These are phyloP conservation scores for Chalcis sispes DNA, from an alignment of 2,888 invertebrate genomes.

Conservation along the genomic window DNA sequence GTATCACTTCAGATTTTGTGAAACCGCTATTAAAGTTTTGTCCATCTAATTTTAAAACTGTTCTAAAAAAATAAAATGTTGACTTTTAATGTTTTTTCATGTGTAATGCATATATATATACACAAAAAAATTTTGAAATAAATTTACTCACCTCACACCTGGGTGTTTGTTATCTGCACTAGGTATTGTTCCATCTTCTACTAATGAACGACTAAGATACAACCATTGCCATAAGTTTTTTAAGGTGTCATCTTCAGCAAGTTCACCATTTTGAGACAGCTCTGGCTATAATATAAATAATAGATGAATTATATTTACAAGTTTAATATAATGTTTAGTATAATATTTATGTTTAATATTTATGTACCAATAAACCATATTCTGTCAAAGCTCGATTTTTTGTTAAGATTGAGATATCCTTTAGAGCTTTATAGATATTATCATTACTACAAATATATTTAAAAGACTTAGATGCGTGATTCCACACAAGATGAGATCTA, in stretches of 20 bases:
- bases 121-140: not conserved
- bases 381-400: conserved; percentile 83
- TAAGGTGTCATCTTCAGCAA: conserved; percentile 85
- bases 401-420: conserved; percentile 86
- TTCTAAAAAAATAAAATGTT: conserved; percentile 66
- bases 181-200: conserved; percentile 82
- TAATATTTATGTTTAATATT: conserved; percentile 62
- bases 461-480: conserved; percentile 83
- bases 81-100: not conserved
- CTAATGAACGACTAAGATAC: conserved; percentile 83
- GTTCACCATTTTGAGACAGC: conserved; percentile 87
- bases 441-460: conserved; percentile 79
- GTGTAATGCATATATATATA: not conserved
- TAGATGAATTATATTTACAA: conserved; percentile 19
- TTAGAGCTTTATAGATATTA: conserved; percentile 78
- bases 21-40: conserved; percentile 73
- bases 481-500: conserved; percentile 85
- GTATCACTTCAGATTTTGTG: conserved; percentile 81
- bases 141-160: conserved; percentile 76
- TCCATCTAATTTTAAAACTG: conserved; percentile 79
- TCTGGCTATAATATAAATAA: conserved; percentile 79
- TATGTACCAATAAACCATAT: conserved; percentile 91
- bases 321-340: not conserved
- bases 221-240: conserved; percentile 92
- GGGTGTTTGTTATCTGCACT: conserved; percentile 81